Evolutionary conservation across 2,888 invertebrate species (phyloP).

Genomic region (Morpho deidamia): DNA sequence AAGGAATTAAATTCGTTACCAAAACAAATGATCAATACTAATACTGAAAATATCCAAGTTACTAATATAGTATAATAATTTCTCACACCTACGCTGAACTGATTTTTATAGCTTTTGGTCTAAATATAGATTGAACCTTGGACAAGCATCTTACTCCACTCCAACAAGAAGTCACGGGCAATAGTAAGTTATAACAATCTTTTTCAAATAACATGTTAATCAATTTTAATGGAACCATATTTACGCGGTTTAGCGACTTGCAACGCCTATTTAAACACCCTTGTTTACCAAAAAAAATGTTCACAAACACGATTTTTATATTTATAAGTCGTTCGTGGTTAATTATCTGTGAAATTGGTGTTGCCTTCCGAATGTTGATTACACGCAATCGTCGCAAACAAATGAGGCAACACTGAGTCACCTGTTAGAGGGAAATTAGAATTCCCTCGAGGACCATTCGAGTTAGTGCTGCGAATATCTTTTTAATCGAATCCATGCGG

Average conservation of each 20-base stretch:
- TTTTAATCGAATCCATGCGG: neutral
- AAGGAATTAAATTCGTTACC: too few relatives aligned
- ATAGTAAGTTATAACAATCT: too few relatives aligned
- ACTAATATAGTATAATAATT: too few relatives aligned
- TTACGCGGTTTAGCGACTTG: neutral
- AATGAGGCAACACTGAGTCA: conserved; percentile 25
- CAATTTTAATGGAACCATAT: neutral
- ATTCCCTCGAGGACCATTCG: conserved; percentile 32
- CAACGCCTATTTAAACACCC: conserved; percentile 8
- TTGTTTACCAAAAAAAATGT: conserved; percentile 12
- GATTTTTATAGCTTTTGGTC: too few relatives aligned
- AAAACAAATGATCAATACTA: too few relatives aligned
- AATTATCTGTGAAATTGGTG: conserved; percentile 29
- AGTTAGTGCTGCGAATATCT: neutral
- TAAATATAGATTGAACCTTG: too few relatives aligned
- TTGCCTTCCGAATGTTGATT: conserved; percentile 33
- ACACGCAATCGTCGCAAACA: conserved; percentile 31
- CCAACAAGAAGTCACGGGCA: too few relatives aligned
- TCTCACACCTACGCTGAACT: too few relatives aligned
- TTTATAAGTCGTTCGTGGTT: conserved; percentile 20
- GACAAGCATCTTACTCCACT: too few relatives aligned
- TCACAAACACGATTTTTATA: conserved; percentile 10
- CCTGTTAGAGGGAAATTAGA: conserved; percentile 39
- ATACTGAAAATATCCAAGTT: too few relatives aligned
- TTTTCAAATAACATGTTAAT: neutral